Evolutionary conservation across 2,888 invertebrate species (phyloP), one percentile per base, ranked within the genome.

Genomic region (Athetis lepigone): DNA sequence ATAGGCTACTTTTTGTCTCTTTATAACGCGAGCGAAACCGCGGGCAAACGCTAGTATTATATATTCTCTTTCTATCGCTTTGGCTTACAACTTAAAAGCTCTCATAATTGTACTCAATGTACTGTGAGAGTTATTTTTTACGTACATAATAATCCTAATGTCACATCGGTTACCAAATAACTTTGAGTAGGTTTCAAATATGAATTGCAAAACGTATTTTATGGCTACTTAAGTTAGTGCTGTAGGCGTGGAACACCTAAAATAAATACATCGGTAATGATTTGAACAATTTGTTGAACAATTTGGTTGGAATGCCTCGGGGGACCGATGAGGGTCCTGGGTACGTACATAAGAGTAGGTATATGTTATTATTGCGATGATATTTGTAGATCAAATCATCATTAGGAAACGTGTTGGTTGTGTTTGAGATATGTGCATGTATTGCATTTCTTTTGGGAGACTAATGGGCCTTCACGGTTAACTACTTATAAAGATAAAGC

Each of bases 61-160:
- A n/a, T n/a, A n/a, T n/a, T n/a, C n/a, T n/a, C n/a, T n/a, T n/a
- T n/a, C n/a, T n/a, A n/a, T 6, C 55, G 63, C 73, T 21, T 0
- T 4, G 27, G 45, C 36, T 47, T 68, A 36, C 36, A 46, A 25
- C 21, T 13, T 46, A 47, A 4, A 58, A 1, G 23, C 25, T 16
- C 5, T 46, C 13, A 16, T 46, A 43, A 43, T 61, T 62, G 27
- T 58, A 69, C 58, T 51, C 42, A 63, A 46, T 68, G 46, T 74
- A 74, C 51, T 72, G 64, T 69, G 71, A 69, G 74, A 72, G 54
- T 39, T 18, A 58, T 72, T 74, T 71, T 74, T 74, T 72, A 55
- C 29, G 46, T 57, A 25, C 49, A 62, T 52, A 58, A 70, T 61
- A 74, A 71, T 71, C 42, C 39, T 71, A 75, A 75, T 62, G 75